These are phyloP conservation scores for Eristalis pertinax DNA, from an alignment of 2,888 invertebrate genomes.

Conservation along the genomic window DNA sequence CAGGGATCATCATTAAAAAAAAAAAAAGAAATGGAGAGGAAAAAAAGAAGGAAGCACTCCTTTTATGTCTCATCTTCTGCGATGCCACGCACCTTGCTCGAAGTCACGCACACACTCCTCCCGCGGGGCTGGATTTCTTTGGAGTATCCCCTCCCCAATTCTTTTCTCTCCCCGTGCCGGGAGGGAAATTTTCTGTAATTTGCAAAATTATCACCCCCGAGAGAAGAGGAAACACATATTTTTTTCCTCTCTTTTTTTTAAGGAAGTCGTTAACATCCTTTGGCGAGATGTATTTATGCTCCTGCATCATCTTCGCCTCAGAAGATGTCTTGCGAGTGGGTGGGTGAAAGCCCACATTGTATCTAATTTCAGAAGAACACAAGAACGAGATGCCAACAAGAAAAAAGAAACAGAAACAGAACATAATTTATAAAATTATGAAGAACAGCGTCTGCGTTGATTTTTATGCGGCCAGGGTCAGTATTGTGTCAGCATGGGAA, in stretches of 20 bases:
- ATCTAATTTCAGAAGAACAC: not conserved
- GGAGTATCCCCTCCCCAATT: not conserved
- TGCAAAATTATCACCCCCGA: constrained; percentile 40
- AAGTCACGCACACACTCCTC: constrained; percentile 4
- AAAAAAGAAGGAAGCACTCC: not conserved
- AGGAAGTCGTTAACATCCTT: constrained; percentile 34
- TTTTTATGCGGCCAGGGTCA: constrained; percentile 18
- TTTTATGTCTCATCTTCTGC: not conserved
- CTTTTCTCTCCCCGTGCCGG: not conserved
- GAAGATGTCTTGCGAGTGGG: not conserved
- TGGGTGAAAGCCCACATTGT: not conserved
- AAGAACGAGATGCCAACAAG: too few species aligned
- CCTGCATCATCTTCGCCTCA: not conserved
- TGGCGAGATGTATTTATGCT: not conserved
- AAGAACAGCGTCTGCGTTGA: not conserved
- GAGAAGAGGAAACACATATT: not conserved
- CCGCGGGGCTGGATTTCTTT: not conserved
- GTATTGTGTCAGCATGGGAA: not conserved
- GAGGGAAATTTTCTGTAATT: constrained; percentile 47
- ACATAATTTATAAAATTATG: constrained; percentile 21
- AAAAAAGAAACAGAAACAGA: not conserved
- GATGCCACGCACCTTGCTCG: not conserved
- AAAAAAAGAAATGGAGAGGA: too few species aligned
- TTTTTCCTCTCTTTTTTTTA: not conserved
- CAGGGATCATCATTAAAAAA: constrained; percentile 12